A percentile compares a stretch with the other conserved stretches of the same genome.
phyloP scores from a whole-genome alignment of 2,113 vertebrate species.

The Nesospiza acunhae region DNA sequence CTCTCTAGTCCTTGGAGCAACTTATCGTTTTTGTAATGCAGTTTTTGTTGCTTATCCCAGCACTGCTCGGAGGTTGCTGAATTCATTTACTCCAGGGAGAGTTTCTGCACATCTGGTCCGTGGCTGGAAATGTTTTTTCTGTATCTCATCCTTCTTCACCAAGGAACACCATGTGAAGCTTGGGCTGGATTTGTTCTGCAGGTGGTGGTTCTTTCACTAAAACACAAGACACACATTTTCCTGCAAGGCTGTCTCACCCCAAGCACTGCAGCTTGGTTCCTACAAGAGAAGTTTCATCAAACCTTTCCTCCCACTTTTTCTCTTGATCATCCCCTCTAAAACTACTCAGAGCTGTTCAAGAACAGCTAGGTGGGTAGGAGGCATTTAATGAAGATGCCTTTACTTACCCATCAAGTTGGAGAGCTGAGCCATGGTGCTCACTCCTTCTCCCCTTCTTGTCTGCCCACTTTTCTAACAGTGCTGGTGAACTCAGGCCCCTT shows the following conservation, averaged over 20 bases:
- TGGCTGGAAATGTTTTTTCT: not conserved
- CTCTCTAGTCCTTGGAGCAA: rapidly evolving
- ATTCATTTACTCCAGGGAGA: not conserved
- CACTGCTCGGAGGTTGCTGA: rapidly evolving
- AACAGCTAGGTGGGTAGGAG: not conserved
- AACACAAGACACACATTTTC: not conserved
- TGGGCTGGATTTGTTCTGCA: not conserved
- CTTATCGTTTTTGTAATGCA: not conserved
- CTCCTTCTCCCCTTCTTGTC: not conserved
- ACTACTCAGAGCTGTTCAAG: not conserved
- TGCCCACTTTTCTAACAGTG: not conserved
- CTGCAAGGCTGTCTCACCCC: not conserved
- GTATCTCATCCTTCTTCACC: not conserved
- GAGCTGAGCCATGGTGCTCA: not conserved
- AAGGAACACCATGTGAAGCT: rapidly evolving
- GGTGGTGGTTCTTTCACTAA: not conserved
- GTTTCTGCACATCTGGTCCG: not conserved
- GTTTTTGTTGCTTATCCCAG: not conserved
- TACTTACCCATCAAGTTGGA: not conserved
- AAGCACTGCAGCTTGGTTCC: too few relatives aligned
- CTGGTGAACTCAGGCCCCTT: not conserved
- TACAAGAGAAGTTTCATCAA: not conserved
- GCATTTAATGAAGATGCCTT: not conserved
- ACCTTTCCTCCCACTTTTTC: not conserved
- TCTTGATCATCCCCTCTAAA: not conserved